These are phyloP conservation scores for Tapirus terrestris DNA, from an alignment of 2,113 vertebrate genomes.

Conservation along the genomic window DNA sequence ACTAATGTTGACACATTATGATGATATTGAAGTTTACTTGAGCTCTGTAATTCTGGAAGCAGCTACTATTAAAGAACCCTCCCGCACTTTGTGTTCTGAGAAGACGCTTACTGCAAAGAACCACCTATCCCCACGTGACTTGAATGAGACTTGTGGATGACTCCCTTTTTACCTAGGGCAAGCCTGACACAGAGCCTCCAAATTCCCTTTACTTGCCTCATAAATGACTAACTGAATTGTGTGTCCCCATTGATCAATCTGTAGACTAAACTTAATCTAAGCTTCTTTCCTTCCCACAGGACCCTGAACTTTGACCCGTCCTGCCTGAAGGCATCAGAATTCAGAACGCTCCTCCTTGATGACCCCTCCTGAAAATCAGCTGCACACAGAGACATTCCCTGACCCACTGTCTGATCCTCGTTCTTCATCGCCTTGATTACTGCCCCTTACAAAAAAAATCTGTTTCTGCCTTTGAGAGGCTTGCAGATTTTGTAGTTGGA, in stretches of 20 bases:
- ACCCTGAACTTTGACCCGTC: neutral
- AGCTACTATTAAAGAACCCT: neutral
- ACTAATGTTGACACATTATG: neutral
- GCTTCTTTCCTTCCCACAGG: neutral
- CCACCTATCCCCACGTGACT: neutral
- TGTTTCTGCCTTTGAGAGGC: neutral
- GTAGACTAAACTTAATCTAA: neutral
- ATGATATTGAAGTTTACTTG: neutral
- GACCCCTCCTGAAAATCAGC: neutral
- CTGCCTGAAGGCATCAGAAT: neutral
- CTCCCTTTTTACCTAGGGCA: neutral
- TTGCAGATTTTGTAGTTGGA: neutral
- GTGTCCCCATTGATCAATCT: neutral
- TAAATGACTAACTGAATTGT: neutral
- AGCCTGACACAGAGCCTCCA: neutral
- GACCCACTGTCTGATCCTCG: neutral
- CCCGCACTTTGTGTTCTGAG: neutral
- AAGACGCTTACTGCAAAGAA: neutral
- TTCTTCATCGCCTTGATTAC: neutral
- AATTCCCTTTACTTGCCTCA: neutral
- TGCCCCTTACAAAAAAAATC: neutral
- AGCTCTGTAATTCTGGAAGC: neutral
- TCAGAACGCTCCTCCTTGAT: neutral
- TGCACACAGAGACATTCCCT: neutral
- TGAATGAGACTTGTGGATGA: neutral